Conservation (phyloP, 1,140 invertebrate species). For the Diabrotica virgifera region DNA sequence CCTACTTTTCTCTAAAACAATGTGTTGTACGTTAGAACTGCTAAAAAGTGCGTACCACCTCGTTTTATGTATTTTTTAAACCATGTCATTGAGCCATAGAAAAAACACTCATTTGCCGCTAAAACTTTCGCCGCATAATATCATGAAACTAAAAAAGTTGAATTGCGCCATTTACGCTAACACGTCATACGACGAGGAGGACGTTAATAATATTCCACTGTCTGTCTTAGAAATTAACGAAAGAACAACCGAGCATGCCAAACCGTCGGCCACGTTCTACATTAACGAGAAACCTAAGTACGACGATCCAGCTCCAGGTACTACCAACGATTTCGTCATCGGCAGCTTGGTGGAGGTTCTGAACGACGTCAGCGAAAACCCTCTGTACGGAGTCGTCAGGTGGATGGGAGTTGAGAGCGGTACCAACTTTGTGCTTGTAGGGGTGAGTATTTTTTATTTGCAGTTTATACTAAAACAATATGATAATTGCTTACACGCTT, state of each 20-base stretch:
- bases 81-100: slow-evolving; percentile 23
- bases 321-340: slow-evolving; percentile 60
- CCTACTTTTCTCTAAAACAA: slow-evolving; percentile 17
- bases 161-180: slow-evolving; percentile 36
- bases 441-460: slow-evolving; percentile 33
- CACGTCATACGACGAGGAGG: slow-evolving; percentile 33
- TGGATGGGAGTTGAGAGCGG: slow-evolving; percentile 71
- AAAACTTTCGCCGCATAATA: slow-evolving; percentile 17
- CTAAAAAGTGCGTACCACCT: slow-evolving; percentile 35
- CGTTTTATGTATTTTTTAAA: slow-evolving; percentile 1
- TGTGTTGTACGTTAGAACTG: slow-evolving; percentile 33
- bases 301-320: slow-evolving; percentile 34
- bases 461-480: no score
- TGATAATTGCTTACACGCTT: no score
- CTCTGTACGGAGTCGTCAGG: slow-evolving; percentile 76
- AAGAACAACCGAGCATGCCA: slow-evolving; percentile 31
- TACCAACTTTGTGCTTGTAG: slow-evolving; percentile 49
- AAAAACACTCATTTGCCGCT: slow-evolving; percentile 15
- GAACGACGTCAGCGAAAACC: slow-evolving; percentile 54
- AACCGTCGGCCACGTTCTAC: slow-evolving; percentile 31
- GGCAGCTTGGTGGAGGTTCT: slow-evolving; percentile 74
- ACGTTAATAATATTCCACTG: slow-evolving; percentile 42
- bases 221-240: slow-evolving; percentile 47
- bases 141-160: slow-evolving; percentile 8
- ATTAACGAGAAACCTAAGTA: slow-evolving; percentile 36